Evolutionary conservation across 2,113 vertebrate genomes (phyloP).

Genomic region (Bos indicus): DNA sequence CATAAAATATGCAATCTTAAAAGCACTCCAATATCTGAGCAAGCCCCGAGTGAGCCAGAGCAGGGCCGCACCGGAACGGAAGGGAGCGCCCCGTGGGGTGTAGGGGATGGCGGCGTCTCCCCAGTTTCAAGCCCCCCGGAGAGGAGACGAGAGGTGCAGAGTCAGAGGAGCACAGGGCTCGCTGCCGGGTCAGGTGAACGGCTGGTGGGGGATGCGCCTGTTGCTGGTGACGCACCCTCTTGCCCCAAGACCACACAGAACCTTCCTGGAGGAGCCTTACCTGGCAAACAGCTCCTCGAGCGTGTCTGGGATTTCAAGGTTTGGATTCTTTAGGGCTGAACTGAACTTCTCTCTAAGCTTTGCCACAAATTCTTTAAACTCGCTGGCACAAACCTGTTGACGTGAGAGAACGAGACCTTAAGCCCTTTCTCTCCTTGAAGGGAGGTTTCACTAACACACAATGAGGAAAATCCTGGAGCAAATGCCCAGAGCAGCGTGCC

Average conservation of each 20-base stretch:
- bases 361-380: conserved; percentile 89
- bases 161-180: not conserved
- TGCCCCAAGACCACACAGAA: rapidly evolving
- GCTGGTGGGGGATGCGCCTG: not conserved
- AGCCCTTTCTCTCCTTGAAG: not conserved
- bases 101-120: rapidly evolving
- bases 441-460: not conserved
- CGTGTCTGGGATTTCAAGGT: conserved; percentile 87
- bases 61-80: not conserved
- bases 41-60: not conserved
- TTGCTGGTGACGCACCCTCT: rapidly evolving
- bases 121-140: rapidly evolving
- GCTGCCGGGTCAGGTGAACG: not conserved
- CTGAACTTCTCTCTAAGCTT: conserved; percentile 94
- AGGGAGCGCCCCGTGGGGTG: rapidly evolving
- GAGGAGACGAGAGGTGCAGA: not conserved
- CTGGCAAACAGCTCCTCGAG: conserved; percentile 89
- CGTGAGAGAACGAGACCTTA: not conserved
- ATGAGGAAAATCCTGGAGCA: not conserved
- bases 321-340: conserved; percentile 76
- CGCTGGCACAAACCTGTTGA: conserved; percentile 87
- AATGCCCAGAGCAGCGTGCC: rapidly evolving
- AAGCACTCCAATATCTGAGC: not conserved
- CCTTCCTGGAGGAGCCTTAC: conserved; percentile 68
- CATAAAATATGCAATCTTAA: not conserved